These are phyloP conservation scores for Dysdera silvatica DNA, from an alignment of 1,140 invertebrate genomes.

Conservation along the genomic window DNA sequence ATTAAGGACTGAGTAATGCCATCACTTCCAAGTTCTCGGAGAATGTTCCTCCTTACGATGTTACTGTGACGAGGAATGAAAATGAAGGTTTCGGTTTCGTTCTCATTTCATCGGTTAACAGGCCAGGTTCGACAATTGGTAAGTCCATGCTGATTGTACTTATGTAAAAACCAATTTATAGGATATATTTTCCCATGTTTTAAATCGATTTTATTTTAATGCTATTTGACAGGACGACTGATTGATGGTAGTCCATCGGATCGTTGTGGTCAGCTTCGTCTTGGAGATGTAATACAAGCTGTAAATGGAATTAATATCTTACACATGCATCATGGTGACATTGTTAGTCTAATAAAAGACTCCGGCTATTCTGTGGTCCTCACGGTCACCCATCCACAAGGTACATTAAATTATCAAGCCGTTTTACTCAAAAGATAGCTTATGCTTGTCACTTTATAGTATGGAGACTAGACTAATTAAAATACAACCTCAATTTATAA, in stretches of 20 bases:
- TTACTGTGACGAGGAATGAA: conserved; percentile 78
- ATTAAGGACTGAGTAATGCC: no score
- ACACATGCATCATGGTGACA: conserved; percentile 88
- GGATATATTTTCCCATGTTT: background rate
- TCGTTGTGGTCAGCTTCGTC: conserved; percentile 74
- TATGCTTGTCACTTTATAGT: background rate
- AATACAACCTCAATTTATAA: no score
- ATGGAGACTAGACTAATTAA: no score
- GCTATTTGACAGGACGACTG: conserved; percentile 67
- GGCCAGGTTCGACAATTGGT: conserved; percentile 88
- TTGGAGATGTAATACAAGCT: conserved; percentile 91
- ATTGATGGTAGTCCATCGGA: conserved; percentile 93
- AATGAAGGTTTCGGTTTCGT: conserved; percentile 98
- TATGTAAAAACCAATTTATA: background rate
- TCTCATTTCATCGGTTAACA: conserved; percentile 92
- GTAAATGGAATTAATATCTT: conserved; percentile 90
- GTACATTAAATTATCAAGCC: background rate
- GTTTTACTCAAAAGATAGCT: background rate
- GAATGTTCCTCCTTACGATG: conserved; percentile 59
- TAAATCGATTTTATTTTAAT: no score
- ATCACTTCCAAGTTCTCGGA: conserved; percentile 20
- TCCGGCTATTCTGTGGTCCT: conserved; percentile 83
- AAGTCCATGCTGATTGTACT: conserved; percentile 41
- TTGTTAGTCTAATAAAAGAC: conserved; percentile 86
- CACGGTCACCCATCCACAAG: conserved; percentile 12